These are phyloP conservation scores for Ladona fulva DNA, from an alignment of 1,140 invertebrate genomes.

Conservation along the genomic window DNA sequence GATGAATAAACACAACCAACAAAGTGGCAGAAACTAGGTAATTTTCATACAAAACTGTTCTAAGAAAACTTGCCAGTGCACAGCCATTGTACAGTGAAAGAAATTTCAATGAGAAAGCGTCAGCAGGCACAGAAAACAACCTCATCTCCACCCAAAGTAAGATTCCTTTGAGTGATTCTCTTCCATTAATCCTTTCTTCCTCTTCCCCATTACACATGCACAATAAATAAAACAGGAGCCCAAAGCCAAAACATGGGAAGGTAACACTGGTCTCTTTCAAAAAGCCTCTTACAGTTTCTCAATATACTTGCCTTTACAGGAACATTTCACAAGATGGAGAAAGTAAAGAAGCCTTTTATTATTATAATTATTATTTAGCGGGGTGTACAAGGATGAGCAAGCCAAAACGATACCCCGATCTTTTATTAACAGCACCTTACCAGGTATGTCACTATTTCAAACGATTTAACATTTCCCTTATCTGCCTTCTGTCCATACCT, in stretches of 20 bases:
- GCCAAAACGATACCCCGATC: no score
- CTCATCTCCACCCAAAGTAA: neutral
- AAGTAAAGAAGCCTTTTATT: no score
- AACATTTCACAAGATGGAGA: no score
- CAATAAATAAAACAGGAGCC: neutral
- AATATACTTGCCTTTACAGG: neutral
- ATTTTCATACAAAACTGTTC: neutral
- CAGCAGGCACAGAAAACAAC: neutral
- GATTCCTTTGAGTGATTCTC: neutral
- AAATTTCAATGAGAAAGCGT: neutral
- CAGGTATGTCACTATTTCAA: neutral
- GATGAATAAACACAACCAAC: neutral
- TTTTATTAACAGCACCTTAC: neutral
- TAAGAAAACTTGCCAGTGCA: neutral
- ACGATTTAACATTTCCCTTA: neutral
- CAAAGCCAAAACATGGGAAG: neutral
- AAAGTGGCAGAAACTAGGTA: neutral
- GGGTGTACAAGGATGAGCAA: no score
- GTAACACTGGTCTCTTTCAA: neutral
- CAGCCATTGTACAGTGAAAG: neutral
- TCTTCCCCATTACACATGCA: neutral
- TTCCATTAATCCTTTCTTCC: neutral
- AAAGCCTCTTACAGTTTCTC: neutral
- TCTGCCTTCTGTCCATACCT: neutral
- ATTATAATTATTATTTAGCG: no score